Percentiles rank a stretch among this genome's conserved stretches.
phyloP scores from a whole-genome alignment of 2,797 vertebrate genomes.

The Melanotaenia boesemani region DNA sequence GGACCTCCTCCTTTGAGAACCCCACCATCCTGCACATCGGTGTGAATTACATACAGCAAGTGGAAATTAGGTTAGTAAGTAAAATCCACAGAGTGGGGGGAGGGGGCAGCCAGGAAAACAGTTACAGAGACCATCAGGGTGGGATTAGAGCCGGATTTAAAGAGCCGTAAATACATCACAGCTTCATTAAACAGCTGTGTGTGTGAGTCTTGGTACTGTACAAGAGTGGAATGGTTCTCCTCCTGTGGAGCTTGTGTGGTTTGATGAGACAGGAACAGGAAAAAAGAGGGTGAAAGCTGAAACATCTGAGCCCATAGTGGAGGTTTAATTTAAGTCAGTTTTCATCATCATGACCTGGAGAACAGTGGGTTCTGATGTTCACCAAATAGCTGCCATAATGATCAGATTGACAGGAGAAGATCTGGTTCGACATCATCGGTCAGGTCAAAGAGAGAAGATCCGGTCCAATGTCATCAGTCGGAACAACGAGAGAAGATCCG shows the following conservation, averaged over 20 bases:
- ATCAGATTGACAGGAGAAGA: too few species aligned
- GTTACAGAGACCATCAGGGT: conserved; percentile 80
- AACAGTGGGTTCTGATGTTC: too few species aligned
- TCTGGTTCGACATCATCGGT: too few species aligned
- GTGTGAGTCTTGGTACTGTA: too few species aligned
- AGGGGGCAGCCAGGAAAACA: conserved; percentile 62
- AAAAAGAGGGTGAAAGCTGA: conserved; percentile 74
- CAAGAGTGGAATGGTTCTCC: conserved; percentile 10
- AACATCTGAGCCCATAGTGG: conserved; percentile 68
- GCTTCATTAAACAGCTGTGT: conserved; percentile 72
- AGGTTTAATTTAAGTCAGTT: conserved; percentile 62
- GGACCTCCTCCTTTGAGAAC: conserved; percentile 40
- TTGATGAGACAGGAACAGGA: conserved; percentile 29
- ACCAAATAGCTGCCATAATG: too few species aligned
- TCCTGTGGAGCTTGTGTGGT: conserved; percentile 49
- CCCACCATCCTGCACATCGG: conserved; percentile 52
- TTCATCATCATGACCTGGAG: too few species aligned
- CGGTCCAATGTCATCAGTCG: too few species aligned
- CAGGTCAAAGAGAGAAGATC: too few species aligned
- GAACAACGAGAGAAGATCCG: too few species aligned
- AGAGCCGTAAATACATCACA: conserved; percentile 81
- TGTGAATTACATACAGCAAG: conserved; percentile 82
- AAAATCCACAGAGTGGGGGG: conserved; percentile 74
- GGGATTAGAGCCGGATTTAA: conserved; percentile 82
- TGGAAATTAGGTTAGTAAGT: conserved; percentile 84